Evolutionary conservation across 1,140 invertebrate species (phyloP), one percentile per base, ranked within the genome.

Genomic region (Tetramorium alpestre): DNA sequence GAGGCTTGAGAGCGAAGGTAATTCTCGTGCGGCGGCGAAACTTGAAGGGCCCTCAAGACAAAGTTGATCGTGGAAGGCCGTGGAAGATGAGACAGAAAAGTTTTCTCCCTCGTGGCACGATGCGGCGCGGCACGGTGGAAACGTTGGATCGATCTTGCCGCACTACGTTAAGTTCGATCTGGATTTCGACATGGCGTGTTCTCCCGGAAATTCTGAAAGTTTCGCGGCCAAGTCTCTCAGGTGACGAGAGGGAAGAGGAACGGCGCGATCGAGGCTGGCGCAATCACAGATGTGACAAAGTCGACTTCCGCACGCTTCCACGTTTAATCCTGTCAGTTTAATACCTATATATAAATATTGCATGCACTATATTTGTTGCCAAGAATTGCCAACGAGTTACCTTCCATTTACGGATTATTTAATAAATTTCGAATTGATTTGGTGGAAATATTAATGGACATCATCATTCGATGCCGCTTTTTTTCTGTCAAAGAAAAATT

Each of bases 131-230:
- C 18, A 44, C 56, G 54, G 18, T 25, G 22, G 54, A 47, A 69
- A 51, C 67, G 69, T 51, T 22, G 81, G 77, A 90, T 90, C 89
- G 89, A 90, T 90, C 85, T 87, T 58, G 60, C 11, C 33, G 49
- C 64, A 22, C 22, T 44, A 47, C 54, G 54, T 62, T 65, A 41
- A 22, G 18, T 90, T 90, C 89, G 89, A 90, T 85, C 60, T 33
- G 49, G 75, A 88, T 88, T 85, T 86, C 28, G 41, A 54, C 47
- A 49, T 72, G 47, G 54, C n/a, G 38, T 38, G 41, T 75, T 60
- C 47, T 69, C 10, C 69, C 84, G 81, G 72, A 91, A 88, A 91
- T 89, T 86, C 80, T 33, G 22, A 82, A 89, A 91, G 72, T 91
- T 91, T 87, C 54, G 22, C 49, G 62, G 51, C 56, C 18, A 88